Evolutionary conservation across 2,797 vertebrate species (phyloP), one percentile per base, ranked within the genome.

Genomic region (Ctenopoma kingsleyae): DNA sequence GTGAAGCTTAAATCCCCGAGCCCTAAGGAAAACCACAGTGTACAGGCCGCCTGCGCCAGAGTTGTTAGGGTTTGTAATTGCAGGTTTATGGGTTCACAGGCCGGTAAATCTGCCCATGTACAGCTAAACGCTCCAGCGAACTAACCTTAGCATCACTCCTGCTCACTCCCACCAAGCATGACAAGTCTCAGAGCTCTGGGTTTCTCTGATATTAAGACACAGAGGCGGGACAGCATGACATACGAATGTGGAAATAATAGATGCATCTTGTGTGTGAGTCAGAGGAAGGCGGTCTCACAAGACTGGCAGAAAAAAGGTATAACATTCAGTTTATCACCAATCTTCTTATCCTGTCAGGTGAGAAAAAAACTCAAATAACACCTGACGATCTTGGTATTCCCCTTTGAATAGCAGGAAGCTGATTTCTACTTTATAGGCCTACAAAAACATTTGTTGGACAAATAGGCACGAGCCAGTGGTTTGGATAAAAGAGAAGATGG

Each of bases 61-160:
- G 87, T 85, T 87, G 89, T 91, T 88, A 90, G 85, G 86, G 84
- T 91, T 93, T 91, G 89, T 91, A 93, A 93, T 93, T 92, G 88
- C 88, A 87, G 89, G 89, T 91, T 90, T 91, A 89, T 81, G 75
- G 87, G 84, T 90, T 89, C 84, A 89, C 87, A 79, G 86, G 88
- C 81, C 65, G 54, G 79, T 88, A 93, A 90, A 89, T 92, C 86
- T 89, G 83, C 69, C 83, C 86, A 17, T 88, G 91, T 87, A 84
- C 85, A 50, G 87, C 85, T 81, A 89, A 89, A 88, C 66, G 84
- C 90, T 89, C 59, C 78, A 67, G 79, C 27, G 76, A 71, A 66
- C 82, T 85, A 83, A 88, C 87, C 87, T 79, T 69, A 77, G 79
- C 84, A 69, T 87, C 79, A 67, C 66, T 78, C 55, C 70, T 8